phyloP scores from a whole-genome alignment of 2,797 vertebrate genomes.

The Chrosomus eos region DNA sequence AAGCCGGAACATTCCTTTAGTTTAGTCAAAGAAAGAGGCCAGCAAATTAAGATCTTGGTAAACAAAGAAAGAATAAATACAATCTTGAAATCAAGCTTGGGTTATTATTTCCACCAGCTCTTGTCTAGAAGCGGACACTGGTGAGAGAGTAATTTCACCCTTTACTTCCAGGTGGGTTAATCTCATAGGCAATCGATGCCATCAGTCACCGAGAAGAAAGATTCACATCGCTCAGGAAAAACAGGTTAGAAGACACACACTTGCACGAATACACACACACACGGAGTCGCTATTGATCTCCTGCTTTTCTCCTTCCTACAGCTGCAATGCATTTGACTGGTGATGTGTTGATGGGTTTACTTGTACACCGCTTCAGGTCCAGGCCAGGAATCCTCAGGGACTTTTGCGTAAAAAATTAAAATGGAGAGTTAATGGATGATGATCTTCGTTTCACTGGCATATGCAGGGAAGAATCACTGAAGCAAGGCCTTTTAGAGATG shows the following conservation, averaged over 20 bases:
- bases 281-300: constrained; percentile 56
- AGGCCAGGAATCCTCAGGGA: not conserved
- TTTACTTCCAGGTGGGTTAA: constrained; percentile 58
- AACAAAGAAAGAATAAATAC: constrained; percentile 20
- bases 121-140: not conserved
- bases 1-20: not conserved
- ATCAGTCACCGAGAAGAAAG: constrained; percentile 53
- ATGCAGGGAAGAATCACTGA: not conserved
- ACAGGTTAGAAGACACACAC: constrained; percentile 38
- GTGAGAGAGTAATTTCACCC: constrained; percentile 46
- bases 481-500: not conserved
- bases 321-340: constrained; percentile 20
- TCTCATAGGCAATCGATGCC: constrained; percentile 54
- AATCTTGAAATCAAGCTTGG: not conserved
- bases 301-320: constrained; percentile 29
- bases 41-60: not conserved
- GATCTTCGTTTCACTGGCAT: not conserved
- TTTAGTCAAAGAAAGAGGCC: not conserved
- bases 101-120: constrained; percentile 37
- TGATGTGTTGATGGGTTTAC: constrained; percentile 17
- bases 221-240: constrained; percentile 61
- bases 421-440: not conserved
- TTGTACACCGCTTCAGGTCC: not conserved
- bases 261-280: not conserved
- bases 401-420: not conserved